A percentile compares a stretch with the other conserved stretches of the same genome.
phyloP scores from a whole-genome alignment of 2,888 invertebrate genomes.

The Terebella lapidaria region DNA sequence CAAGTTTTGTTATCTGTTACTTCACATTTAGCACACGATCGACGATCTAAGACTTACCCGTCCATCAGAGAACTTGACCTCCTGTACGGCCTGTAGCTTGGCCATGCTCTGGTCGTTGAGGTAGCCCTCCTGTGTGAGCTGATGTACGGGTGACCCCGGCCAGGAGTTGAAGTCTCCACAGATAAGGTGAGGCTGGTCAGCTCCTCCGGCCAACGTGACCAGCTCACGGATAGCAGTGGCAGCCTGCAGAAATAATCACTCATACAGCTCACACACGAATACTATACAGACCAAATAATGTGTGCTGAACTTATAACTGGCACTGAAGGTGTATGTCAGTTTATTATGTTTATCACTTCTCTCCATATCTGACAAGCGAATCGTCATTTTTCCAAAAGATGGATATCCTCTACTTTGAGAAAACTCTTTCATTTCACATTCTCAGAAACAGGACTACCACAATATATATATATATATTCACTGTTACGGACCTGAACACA shows the following conservation, averaged over 20 bases:
- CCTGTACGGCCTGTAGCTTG: conserved; percentile 32
- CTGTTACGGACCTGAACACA: conserved; percentile 44
- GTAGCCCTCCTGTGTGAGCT: conserved; percentile 44
- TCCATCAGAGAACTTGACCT: conserved; percentile 31
- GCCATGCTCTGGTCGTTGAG: conserved; percentile 39
- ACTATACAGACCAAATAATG: background rate
- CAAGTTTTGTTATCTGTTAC: too few relatives aligned
- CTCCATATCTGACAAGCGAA: too few relatives aligned
- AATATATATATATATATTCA: too few relatives aligned
- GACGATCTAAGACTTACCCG: conserved; percentile 30
- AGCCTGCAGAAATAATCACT: conserved; percentile 31
- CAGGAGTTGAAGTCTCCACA: conserved; percentile 50
- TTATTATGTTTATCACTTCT: too few relatives aligned
- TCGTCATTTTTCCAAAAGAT: too few relatives aligned
- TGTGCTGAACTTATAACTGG: background rate
- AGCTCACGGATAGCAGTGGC: conserved; percentile 46
- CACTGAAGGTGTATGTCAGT: background rate
- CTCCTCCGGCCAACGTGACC: conserved; percentile 36
- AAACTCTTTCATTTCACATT: too few relatives aligned
- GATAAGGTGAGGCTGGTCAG: conserved; percentile 40
- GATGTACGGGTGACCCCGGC: conserved; percentile 39
- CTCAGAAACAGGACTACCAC: too few relatives aligned
- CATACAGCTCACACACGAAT: background rate
- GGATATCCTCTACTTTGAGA: too few relatives aligned
- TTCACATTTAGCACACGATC: too few relatives aligned